Conservation (phyloP, 2,797 vertebrate genomes). For the Lagodon rhomboides region DNA sequence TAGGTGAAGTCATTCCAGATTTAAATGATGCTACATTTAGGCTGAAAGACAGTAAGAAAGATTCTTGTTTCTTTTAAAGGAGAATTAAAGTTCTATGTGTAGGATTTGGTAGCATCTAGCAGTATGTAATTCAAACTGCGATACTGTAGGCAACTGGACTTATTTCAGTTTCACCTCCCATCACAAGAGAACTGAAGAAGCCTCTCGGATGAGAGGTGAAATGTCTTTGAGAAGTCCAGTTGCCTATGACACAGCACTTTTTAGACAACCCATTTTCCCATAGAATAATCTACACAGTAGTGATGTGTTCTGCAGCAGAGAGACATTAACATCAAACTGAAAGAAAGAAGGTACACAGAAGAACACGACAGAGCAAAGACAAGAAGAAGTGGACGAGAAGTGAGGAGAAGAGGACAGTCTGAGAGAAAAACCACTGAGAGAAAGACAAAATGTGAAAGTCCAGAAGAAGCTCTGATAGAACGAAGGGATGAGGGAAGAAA, state of each 20-base stretch:
- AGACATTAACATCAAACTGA: neutral
- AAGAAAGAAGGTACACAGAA: neutral
- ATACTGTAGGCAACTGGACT: too few relatives aligned
- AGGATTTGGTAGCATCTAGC: too few relatives aligned
- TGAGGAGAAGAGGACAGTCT: neutral
- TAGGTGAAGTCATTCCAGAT: neutral
- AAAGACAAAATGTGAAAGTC: slow-evolving; percentile 47
- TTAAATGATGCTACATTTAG: neutral
- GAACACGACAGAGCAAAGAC: neutral
- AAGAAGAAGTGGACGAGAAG: neutral
- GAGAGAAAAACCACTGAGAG: slow-evolving; percentile 5
- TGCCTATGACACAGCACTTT: neutral
- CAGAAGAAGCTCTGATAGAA: slow-evolving; percentile 20
- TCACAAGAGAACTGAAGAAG: too few relatives aligned
- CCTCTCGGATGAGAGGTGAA: too few relatives aligned
- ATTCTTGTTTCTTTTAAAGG: neutral
- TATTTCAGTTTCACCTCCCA: too few relatives aligned
- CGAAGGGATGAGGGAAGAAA: slow-evolving; percentile 28
- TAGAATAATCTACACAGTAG: neutral
- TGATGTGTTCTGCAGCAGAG: slow-evolving; percentile 4
- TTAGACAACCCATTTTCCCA: neutral
- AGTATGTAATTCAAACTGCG: too few relatives aligned
- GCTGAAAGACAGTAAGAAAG: neutral
- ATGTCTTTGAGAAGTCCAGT: too few relatives aligned
- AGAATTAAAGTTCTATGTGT: too few relatives aligned